Conservation (phyloP, 2,113 vertebrate species). For the Gallinago paraguaiae region DNA sequence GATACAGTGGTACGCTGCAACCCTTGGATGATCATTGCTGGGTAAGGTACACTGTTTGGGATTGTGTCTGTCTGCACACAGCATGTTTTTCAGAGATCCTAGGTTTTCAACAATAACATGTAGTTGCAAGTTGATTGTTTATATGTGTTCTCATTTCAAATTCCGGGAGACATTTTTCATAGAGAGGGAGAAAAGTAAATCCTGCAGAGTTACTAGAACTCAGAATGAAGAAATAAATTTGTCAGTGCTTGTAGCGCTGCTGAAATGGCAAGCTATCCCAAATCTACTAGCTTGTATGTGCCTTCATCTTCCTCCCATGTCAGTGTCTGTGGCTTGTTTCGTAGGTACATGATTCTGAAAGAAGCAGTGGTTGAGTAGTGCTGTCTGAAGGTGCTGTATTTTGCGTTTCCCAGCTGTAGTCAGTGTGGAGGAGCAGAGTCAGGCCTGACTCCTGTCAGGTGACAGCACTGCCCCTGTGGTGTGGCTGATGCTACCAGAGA, state of each 20-base stretch:
- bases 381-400: not conserved
- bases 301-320: not conserved
- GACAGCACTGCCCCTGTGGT: fast-evolving
- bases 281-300: not conserved
- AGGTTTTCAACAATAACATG: not conserved
- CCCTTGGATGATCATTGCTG: not conserved
- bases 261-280: not conserved
- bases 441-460: no score
- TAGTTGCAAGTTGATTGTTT: not conserved
- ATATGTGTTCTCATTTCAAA: not conserved
- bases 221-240: not conserved
- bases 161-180: not conserved
- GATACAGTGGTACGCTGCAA: not conserved
- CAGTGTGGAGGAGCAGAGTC: not conserved
- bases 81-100: not conserved
- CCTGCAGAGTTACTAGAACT: not conserved
- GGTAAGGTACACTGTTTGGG: not conserved
- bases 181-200: not conserved
- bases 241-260: not conserved
- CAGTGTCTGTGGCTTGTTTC: not conserved
- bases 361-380: no score
- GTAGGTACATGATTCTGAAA: not conserved
- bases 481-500: not conserved
- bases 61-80: not conserved
- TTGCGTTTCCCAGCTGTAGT: not conserved